Evolutionary conservation across 2,888 invertebrate genomes (phyloP).

Genomic region (Galeruca laticollis): DNA sequence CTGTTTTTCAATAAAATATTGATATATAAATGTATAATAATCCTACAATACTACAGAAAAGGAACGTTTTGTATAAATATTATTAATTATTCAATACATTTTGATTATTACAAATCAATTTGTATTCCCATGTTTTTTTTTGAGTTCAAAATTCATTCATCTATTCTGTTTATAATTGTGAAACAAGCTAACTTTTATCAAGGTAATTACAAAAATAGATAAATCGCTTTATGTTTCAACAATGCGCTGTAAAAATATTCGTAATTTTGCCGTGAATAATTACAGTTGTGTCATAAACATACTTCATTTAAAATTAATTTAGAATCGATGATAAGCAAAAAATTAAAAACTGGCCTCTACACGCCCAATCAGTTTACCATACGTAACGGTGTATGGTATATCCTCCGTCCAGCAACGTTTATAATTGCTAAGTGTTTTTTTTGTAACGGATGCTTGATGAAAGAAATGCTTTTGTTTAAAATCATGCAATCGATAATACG

Average conservation of each 20-base stretch:
- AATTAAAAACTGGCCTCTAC: not conserved
- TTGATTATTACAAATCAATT: too few relatives aligned
- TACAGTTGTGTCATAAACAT: conserved; percentile 2
- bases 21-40: too few relatives aligned
- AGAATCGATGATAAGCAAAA: not conserved
- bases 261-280: not conserved
- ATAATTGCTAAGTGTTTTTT: not conserved
- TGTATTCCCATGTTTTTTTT: too few relatives aligned
- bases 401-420: not conserved
- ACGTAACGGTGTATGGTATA: not conserved
- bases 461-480: not conserved
- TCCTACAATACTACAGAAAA: too few relatives aligned
- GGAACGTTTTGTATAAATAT: too few relatives aligned
- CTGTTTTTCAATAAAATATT: too few relatives aligned
- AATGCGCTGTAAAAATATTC: not conserved
- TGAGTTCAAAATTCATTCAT: too few relatives aligned
- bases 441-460: not conserved
- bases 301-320: not conserved
- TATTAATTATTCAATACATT: too few relatives aligned
- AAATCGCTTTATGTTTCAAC: too few relatives aligned
- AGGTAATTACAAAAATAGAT: too few relatives aligned
- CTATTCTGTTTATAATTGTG: too few relatives aligned
- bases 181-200: too few relatives aligned
- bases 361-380: not conserved
- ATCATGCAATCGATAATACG: not conserved